phyloP scores from a whole-genome alignment of 2,113 vertebrate genomes.

The Hippocampus guttulatus region DNA sequence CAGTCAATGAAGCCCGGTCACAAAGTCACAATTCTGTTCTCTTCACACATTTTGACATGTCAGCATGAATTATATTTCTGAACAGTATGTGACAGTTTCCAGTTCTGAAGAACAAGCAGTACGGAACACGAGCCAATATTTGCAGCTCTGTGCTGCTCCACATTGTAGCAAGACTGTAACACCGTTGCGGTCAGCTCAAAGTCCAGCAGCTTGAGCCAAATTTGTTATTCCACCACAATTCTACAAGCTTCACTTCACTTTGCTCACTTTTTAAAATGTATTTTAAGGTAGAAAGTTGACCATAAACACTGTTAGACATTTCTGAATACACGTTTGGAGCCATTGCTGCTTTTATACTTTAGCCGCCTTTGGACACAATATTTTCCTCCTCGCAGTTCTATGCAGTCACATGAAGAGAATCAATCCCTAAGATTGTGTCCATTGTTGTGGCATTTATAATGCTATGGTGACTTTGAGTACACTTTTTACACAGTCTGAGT shows the following conservation, averaged over 20 bases:
- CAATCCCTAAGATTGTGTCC: too few species aligned
- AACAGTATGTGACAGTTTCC: background rate
- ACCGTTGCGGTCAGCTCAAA: background rate
- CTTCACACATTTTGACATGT: conserved; percentile 12
- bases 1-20: conserved; percentile 45
- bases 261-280: background rate
- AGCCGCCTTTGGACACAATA: background rate
- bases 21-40: conserved; percentile 25
- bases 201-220: background rate
- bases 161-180: background rate
- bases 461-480: too few species aligned
- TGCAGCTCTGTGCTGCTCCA: background rate
- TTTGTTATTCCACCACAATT: background rate
- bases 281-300: too few species aligned
- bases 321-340: too few species aligned
- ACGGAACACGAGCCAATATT: background rate
- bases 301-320: too few species aligned
- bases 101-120: background rate
- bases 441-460: too few species aligned
- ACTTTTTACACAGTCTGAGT: too few species aligned
- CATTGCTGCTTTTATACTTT: too few species aligned
- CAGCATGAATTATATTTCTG: conserved; percentile 6
- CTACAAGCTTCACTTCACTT: background rate
- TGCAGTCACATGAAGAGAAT: too few species aligned
- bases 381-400: background rate